Base-by-base conservation (phyloP, 1,140 invertebrate genomes). In the Calliphora vicina region DNA sequence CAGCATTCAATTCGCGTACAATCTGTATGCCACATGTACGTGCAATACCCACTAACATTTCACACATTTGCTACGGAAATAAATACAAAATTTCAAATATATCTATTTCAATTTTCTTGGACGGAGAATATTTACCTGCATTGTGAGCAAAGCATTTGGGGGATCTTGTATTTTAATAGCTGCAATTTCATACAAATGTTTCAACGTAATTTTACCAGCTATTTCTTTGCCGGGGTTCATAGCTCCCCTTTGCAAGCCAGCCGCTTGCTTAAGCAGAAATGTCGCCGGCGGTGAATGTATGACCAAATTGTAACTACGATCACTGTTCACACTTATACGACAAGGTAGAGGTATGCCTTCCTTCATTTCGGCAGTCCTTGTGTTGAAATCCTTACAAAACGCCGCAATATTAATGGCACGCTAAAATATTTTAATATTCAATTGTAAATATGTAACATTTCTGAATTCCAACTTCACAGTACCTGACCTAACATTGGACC, bases 301-400 rank as follows among this genome's bases (percentile, higher is more conserved):
- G 8, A 92, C 90, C 71, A 99, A 91, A 80, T 96, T 93, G 90
- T 97, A 99, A 83, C 94, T 95, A 87, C 97, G 92, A 91, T 99
- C 98, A 17, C 97, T 91, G 92, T 97, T 97, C 0, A 98, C 93
- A 81, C 91, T 93, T 12, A 98, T 93, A 86, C 94, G 92, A 83
- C 94, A 95, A 1, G 97, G 97, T 76, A 99, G 86, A 12, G 98
- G 98, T 84, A 98, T 95, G 23, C 98, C 99, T 90, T 95, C 94
- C 90, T 97, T 99, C 26, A 98, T 96, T 86, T 99, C 93, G 82
- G 95, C 96, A 1, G 99, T 99, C 89, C 93, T 95, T 87, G 97
- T 95, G 92, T 99, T 99, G 86, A 99, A 99, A 86, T 99, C 99
- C 92, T 99, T 99, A 88, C 97, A 98, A 92, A 99, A 99, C 76